Evolutionary conservation across 2,888 invertebrate species (phyloP).

Genomic region (Automeris io): DNA sequence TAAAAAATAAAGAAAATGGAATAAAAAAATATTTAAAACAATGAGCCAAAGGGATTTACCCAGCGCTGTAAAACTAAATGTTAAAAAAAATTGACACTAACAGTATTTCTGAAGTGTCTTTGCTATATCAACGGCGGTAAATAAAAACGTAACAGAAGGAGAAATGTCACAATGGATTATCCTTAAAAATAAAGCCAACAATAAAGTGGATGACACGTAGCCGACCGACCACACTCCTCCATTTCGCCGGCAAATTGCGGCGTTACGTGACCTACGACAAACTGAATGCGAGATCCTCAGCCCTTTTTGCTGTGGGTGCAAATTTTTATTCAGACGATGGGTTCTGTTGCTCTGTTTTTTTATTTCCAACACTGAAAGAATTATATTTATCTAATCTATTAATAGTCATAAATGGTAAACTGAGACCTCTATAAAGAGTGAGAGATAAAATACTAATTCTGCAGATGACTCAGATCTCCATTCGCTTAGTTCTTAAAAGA

Average conservation of each 20-base stretch:
- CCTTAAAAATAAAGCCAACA: constrained; percentile 35
- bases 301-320: not conserved
- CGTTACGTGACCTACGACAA: constrained; percentile 34
- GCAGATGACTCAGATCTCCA: not conserved
- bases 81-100: no score
- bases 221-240: constrained; percentile 37
- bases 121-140: no score
- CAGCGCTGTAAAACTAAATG: no score
- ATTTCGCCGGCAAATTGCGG: constrained; percentile 43
- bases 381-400: not conserved
- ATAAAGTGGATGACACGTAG: constrained; percentile 42
- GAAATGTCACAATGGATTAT: constrained; percentile 20
- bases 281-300: constrained; percentile 6
- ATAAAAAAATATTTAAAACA: no score
- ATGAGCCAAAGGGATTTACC: no score
- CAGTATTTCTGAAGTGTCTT: no score
- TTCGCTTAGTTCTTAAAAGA: not conserved
- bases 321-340: not conserved
- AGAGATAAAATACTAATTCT: not conserved
- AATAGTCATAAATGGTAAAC: not conserved
- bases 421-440: not conserved
- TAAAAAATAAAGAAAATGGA: no score
- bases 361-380: not conserved
- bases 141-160: not conserved
- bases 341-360: not conserved